Percentiles rank a stretch among this genome's conserved stretches.
Evolutionary conservation across 2,888 invertebrate species (phyloP).

Genomic region (Gryllus longicercus): DNA sequence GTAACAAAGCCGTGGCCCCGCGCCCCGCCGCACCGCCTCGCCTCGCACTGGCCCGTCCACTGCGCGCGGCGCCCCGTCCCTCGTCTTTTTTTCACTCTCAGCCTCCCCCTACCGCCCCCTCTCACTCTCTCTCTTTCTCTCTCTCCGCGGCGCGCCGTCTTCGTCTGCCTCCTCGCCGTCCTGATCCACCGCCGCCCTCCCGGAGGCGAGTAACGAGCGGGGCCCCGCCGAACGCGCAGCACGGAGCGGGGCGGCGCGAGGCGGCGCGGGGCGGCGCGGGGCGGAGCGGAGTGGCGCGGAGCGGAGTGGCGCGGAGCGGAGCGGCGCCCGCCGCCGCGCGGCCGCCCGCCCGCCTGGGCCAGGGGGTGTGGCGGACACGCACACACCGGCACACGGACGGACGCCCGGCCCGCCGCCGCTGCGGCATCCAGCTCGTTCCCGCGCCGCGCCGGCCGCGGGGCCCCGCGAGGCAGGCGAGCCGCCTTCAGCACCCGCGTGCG

Average conservation of each 20-base stretch:
- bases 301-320: not conserved
- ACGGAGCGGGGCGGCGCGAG: too few relatives aligned
- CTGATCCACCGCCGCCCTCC: not conserved
- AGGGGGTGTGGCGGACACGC: constrained; percentile 12
- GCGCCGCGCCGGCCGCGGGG: not conserved
- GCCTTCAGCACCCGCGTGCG: too few relatives aligned
- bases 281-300: not conserved
- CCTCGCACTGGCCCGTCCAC: too few relatives aligned
- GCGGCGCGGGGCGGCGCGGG: too few relatives aligned
- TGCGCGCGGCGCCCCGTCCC: not conserved
- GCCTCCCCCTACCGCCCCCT: not conserved
- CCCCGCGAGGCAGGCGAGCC: not conserved
- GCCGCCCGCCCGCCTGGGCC: not conserved
- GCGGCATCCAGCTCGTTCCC: constrained; percentile 1
- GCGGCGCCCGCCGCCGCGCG: not conserved
- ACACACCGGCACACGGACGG: not conserved
- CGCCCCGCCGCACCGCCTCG: not conserved
- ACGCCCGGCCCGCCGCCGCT: not conserved
- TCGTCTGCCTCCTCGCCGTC: not conserved
- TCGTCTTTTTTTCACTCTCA: not conserved
- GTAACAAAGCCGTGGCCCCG: not conserved
- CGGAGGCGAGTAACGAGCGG: not conserved
- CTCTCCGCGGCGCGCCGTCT: not conserved
- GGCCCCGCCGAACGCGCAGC: not conserved
- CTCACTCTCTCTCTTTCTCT: not conserved